Evolutionary conservation across 2,888 invertebrate species (phyloP), one percentile per base, ranked within the genome.

Genomic region (Acanthopleura granulata): DNA sequence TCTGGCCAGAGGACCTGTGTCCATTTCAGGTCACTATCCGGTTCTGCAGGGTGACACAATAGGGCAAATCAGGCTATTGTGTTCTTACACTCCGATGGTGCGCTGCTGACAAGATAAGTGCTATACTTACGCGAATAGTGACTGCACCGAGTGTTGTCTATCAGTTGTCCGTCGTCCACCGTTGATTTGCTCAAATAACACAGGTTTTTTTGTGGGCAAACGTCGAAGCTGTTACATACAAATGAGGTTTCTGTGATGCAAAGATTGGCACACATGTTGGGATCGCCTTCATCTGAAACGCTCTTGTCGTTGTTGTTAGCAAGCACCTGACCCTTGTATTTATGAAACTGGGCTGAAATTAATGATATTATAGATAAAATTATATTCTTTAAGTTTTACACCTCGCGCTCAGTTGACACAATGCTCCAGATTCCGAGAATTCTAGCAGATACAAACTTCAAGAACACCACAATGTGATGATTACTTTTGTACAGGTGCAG

Each of bases 171-270:
- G 40, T 82, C 83, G 0, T 76, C 76, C 6, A 79, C 81, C 62
- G 81, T 79, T 4, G 76, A 78, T 72, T 62, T 77, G 62, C 84
- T 84, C 27, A 85, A 74, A 9, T 79, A 78, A 76, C 86, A 86
- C 16, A 81, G 73, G 18, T 79, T 77, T 16, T 76, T 78, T 4
- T 71, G 29, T 6, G 80, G 74, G 73, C 84, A 85, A 73, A 79
- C 83, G 57, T 86, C 86, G 74, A 86, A 86, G 61, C 83, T 81
- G 66, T 82, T 81, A 74, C 86, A 86, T n/a, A 76, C 77, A 27
- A 80, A 79, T 12, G 79, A 62, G 11, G 75, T 74, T n/a, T 76
- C 76, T 27, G 73, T 76, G 57, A 78, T 79, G 73, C 85, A 85
- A 9, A 79, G 75, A 16, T 72, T 70, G n/a, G 85, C 85, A 74